A percentile compares a stretch with the other conserved stretches of the same genome.
Evolutionary conservation across 2,888 invertebrate species (phyloP).

Genomic region (Euproctis similis): DNA sequence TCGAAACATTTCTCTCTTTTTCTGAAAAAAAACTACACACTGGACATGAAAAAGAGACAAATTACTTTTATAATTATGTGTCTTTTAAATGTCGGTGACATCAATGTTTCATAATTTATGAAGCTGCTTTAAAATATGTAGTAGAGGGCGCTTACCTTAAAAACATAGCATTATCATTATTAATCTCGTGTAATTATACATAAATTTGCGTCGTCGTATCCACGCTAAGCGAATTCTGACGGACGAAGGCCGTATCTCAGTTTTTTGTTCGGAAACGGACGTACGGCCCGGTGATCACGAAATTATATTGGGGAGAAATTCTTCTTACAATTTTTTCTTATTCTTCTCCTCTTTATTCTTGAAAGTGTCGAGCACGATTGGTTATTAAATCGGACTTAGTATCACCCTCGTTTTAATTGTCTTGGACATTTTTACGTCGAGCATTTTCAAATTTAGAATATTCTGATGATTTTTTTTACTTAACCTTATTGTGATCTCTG

Average conservation of each 20-base stretch:
- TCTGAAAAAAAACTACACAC: no score
- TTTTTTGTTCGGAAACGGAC: slow-evolving; percentile 69
- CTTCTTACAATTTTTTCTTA: slow-evolving; percentile 46
- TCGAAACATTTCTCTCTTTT: no score
- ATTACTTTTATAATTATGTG: no score
- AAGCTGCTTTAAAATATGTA: no score
- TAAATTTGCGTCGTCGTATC: slow-evolving; percentile 30
- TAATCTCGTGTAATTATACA: no score
- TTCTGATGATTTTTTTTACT: no score
- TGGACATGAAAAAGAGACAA: no score
- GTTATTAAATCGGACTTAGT: slow-evolving; percentile 70
- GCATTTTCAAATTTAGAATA: no score
- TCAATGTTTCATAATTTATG: no score
- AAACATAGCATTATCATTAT: background rate
- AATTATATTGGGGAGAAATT: slow-evolving; percentile 69
- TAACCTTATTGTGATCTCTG: no score
- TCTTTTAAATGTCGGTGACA: no score
- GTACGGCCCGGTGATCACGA: slow-evolving; percentile 69
- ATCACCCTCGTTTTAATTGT: slow-evolving; percentile 47
- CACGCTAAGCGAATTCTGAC: slow-evolving; percentile 42
- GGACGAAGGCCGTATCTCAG: slow-evolving; percentile 54
- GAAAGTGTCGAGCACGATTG: slow-evolving; percentile 60
- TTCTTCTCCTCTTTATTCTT: slow-evolving; percentile 36
- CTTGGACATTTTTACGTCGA: slow-evolving; percentile 26
- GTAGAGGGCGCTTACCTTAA: background rate